Conservation (phyloP, 2,113 vertebrate species). For the Catagonus wagneri region DNA sequence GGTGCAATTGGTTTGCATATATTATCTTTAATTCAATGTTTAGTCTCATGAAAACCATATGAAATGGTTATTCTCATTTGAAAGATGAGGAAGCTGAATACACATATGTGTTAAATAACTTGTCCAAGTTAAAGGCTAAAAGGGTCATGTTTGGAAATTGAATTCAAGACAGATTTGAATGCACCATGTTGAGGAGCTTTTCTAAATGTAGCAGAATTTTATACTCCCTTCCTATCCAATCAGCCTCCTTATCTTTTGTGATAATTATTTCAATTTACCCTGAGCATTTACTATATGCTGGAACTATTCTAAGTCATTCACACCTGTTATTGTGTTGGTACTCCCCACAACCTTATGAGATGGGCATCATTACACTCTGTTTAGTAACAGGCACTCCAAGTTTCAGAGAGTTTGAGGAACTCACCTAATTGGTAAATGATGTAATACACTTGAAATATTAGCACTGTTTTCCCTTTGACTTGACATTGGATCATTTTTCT, state of each 20-base stretch:
- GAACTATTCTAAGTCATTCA: background rate
- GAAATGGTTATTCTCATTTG: background rate
- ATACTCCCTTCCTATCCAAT: background rate
- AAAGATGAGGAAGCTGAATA: background rate
- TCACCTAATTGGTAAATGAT: background rate
- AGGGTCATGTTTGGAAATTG: background rate
- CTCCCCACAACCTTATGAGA: background rate
- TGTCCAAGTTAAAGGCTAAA: background rate
- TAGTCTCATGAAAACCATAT: conserved; percentile 14
- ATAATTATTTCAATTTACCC: background rate
- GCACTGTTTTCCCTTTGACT: background rate
- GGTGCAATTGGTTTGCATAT: background rate
- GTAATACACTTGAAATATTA: background rate
- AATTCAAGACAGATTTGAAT: background rate
- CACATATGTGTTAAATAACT: background rate
- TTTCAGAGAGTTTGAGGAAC: background rate
- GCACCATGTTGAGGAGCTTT: background rate
- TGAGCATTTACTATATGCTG: background rate
- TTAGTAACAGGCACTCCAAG: background rate
- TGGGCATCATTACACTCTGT: background rate
- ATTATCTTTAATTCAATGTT: background rate
- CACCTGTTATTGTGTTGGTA: background rate
- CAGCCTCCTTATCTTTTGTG: background rate
- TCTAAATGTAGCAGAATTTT: background rate
- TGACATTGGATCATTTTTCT: background rate